Evolutionary conservation across 2,888 invertebrate species (phyloP), one percentile per base, ranked within the genome.

Genomic region (Lepidonotus clava): DNA sequence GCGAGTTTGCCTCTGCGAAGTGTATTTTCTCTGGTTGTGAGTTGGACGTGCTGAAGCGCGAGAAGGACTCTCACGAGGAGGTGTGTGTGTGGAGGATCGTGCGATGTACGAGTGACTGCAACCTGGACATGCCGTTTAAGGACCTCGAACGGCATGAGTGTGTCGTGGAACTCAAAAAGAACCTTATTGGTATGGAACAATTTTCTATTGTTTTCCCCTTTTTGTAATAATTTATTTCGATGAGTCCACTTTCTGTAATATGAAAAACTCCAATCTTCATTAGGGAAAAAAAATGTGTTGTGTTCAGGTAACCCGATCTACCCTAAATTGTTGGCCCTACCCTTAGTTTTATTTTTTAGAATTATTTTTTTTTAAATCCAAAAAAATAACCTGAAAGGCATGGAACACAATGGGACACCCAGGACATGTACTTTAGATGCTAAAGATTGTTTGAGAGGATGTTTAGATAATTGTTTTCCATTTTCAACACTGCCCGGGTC

Each of bases 41-140:
- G 0, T 11, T 80, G 14, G 71, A 76, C 34, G 80, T 92, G 95
- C 96, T 98, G 95, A 98, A 98, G 95, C 98, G 98, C 95, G 97
- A 98, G 95, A 97, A 98, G 97, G 98, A 98, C 95, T 97, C 98
- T 89, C 98, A 98, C 95, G 98, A 98, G 95, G 96, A 98, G 94
- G 97, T 97, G 96, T 98, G 98, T 98, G 96, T 96, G 84, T 90
- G 90, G 88, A 83, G 92, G 61, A 91, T 91, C 88, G 89, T 88
- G 21, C n/a, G 86, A 6, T 93, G 93, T 87, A 86, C 83, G 4
- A 88, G 89, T 5, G 90, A 90, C 34, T 93, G 93, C 89, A 90
- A 91, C 11, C 89, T 92, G 14, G 89, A 89, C 87, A 89, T 93
- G 2, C 90, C 91, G 6, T 67, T 90, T 0, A 89, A 88, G 83